A percentile compares a stretch with the other conserved stretches of the same genome.
Conservation (phyloP, 37 sponge, comb jelly and placozoan genomes). For the Crambe crambe region DNA sequence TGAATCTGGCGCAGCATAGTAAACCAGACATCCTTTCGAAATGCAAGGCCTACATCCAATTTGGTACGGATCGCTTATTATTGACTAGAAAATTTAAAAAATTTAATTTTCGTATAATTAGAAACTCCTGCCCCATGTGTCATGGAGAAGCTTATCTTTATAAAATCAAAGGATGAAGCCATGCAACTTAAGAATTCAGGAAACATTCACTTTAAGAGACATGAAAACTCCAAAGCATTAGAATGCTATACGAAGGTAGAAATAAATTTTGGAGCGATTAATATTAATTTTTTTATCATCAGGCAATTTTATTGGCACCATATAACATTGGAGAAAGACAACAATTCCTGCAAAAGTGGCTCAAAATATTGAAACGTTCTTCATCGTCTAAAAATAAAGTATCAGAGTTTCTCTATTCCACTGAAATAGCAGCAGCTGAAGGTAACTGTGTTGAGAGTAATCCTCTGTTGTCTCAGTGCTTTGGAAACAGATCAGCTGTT, state of each 20-base stretch:
- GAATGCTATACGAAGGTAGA: slow-evolving; percentile 31
- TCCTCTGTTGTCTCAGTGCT: slow-evolving; percentile 31
- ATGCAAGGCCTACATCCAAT: neutral
- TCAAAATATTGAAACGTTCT: neutral
- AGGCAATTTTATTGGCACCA: slow-evolving; percentile 20
- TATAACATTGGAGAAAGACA: neutral
- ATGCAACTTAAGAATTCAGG: slow-evolving; percentile 12
- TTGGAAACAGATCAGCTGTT: slow-evolving; percentile 62
- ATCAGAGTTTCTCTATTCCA: neutral
- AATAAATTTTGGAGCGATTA: neutral
- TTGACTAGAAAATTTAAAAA: no score
- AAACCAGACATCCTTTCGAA: neutral
- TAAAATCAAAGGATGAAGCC: slow-evolving; percentile 22
- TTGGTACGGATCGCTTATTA: neutral
- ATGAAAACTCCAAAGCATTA: neutral
- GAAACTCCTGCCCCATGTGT: no score
- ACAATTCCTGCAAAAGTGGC: neutral
- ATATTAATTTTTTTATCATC: neutral
- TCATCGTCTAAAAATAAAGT: neutral
- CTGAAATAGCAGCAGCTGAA: neutral
- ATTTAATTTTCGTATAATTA: no score
- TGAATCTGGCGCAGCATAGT: neutral
- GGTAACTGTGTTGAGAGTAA: neutral
- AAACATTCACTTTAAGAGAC: slow-evolving; percentile 18
- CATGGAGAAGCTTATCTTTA: no score